Base-by-base conservation (phyloP, 2,888 invertebrate genomes). In the Blastobasis lacticolella region DNA sequence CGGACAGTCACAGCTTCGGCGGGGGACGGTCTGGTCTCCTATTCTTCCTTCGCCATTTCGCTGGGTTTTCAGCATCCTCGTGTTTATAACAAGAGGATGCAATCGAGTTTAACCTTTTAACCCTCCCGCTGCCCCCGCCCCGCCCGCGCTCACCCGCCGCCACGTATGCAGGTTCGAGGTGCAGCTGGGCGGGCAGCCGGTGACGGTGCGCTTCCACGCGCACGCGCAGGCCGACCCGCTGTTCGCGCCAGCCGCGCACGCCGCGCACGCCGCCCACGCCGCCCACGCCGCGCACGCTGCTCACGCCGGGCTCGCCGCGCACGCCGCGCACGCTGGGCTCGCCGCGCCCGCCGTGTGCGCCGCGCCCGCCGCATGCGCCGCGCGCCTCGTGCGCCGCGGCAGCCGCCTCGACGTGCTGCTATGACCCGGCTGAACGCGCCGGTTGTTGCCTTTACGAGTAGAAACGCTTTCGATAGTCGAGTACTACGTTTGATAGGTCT, bases 131-230 rank as follows among this genome's bases (percentile, higher is more conserved):
- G 1, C 23, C 23, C 23, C 23, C 23, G 23, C 2, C 23, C 23
- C 23, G 23, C 23, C n/a, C 8, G 8, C 37, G 6, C 4, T 38
- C n/a, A 6, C 4, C 23, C 8, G 4, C 5, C 8, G 38, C 44
- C 5, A 41, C 8, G 36, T 4, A 10, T 36, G 54, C 75, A 95
- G 94, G 79, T 95, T 95, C 81, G 94, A 95, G 81, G 94, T 94
- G 37, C 94, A 94, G 81, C 94, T 95, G 79, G 94, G 94, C 6
- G 92, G 93, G 67, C 94, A 94, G 81, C 92, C 92, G 60, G 94
- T 95, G 62, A 92, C 94, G 63, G 91, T 95, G 71, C 90, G 92
- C 59, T 95, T 95, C 54, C 67, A 67, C 56, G 66, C 50, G 37
- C 49, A 48, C 42, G 54, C 43, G 10, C 50, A 59, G 54, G 58